Evolutionary conservation across 2,113 vertebrate species (phyloP), one percentile per base, ranked within the genome.

Genomic region (Burhinus oedicnemus): DNA sequence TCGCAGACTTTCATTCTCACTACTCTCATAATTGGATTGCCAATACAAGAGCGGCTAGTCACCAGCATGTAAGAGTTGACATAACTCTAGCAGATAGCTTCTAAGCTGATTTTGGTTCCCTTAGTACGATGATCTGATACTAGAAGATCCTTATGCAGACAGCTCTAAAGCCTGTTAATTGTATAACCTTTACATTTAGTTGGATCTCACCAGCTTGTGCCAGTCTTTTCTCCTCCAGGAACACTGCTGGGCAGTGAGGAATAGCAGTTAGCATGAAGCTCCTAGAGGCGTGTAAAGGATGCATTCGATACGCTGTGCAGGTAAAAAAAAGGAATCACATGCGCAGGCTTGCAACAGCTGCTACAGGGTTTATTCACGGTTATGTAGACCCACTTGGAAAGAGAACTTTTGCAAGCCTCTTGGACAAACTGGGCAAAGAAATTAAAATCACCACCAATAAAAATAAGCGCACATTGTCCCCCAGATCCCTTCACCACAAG

Each of bases 171-270:
- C 36, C 51, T 32, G 30, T n/a, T 38, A 16, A 11, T 2, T 25
- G 32, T 34, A 11, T 9, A 49, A 40, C 19, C 26, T 71, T 66
- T 36, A 34, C 15, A 1, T 26, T 45, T 13, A 15, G 26, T 8
- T 81, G 77, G 45, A 22, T 61, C 60, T 89, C 81, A 40, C 30
- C 51, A 49, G 25, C 6, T 3, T 29, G 15, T 52, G n/a, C 57
- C 44, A 22, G 18, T 27, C 49, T 42, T 55, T 75, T 8, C 62
- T 80, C n/a, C 32, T 49, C 23, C 2, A 9, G 25, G 62, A 78
- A 9, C 22, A 3, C 14, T 36, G 45, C 62, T 1, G 7, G 32
- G 36, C n/a, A 30, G n/a, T 0, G 62, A 83, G 52, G 5, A 4
- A 15, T 11, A 38, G 29, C 38, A 9, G 12, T 45, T 22, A 18